phyloP scores from a whole-genome alignment of 2,113 vertebrate genomes.

The Thermophis baileyi region DNA sequence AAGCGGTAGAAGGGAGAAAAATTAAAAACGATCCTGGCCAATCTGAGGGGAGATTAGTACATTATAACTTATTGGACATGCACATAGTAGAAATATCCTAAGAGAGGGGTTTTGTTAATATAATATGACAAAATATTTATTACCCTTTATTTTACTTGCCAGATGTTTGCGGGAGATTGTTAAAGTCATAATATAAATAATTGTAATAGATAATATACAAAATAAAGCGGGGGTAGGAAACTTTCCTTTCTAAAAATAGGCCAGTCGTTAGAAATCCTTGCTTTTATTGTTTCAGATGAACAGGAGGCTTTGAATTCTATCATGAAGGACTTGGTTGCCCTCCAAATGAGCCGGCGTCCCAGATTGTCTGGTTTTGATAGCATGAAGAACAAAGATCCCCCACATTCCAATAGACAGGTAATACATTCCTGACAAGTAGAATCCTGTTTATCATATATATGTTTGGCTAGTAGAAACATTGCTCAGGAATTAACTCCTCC shows the following conservation, averaged over 20 bases:
- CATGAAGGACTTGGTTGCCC: slow-evolving; percentile 97
- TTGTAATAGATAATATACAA: neutral
- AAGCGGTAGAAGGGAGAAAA: neutral
- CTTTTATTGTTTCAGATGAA: slow-evolving; percentile 77
- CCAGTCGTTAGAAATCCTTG: neutral
- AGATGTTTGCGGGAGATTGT: neutral
- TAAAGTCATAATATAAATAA: neutral
- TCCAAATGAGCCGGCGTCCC: slow-evolving; percentile 89
- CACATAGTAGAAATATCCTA: neutral
- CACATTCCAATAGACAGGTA: slow-evolving; percentile 83
- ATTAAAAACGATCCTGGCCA: neutral
- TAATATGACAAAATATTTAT: neutral
- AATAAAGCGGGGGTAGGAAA: neutral
- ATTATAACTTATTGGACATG: neutral
- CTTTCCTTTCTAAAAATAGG: neutral
- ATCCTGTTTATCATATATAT: neutral
- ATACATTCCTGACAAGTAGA: neutral
- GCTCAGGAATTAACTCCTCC: neutral
- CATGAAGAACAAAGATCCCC: slow-evolving; percentile 78
- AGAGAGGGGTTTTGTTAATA: neutral
- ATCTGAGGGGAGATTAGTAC: neutral
- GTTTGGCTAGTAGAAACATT: neutral
- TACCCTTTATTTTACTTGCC: neutral
- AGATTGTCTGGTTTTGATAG: slow-evolving; percentile 77
- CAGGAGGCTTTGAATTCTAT: slow-evolving; percentile 97